A percentile compares a stretch with the other conserved stretches of the same genome.
Evolutionary conservation across 2,113 vertebrate species (phyloP).

Genomic region (Euleptes europaea): DNA sequence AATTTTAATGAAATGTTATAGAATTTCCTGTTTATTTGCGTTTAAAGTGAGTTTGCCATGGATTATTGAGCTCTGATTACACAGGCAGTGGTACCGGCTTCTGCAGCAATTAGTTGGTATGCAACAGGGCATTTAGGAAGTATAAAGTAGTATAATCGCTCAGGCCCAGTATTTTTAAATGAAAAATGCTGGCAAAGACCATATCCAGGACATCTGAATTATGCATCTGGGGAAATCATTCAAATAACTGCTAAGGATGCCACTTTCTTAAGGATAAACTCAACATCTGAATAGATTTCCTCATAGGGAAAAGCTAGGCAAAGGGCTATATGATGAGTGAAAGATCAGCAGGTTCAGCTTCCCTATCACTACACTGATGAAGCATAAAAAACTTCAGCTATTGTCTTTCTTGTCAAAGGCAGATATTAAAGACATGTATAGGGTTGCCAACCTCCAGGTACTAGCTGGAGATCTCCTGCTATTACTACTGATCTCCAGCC

Average conservation of each 20-base stretch:
- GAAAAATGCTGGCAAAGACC: not conserved
- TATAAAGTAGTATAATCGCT: slow-evolving; percentile 11
- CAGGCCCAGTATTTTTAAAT: not conserved
- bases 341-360: not conserved
- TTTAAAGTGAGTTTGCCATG: slow-evolving; percentile 24
- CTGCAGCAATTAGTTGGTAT: not conserved
- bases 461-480: no score
- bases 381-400: not conserved
- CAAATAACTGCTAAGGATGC: not conserved
- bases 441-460: no score
- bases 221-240: not conserved
- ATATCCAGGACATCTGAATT: not conserved
- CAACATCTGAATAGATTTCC: no score
- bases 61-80: slow-evolving; percentile 31
- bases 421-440: not conserved
- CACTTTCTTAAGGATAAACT: not conserved
- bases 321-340: not conserved
- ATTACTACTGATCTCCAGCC: no score
- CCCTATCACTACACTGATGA: not conserved
- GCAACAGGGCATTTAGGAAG: not conserved
- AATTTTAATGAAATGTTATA: slow-evolving; percentile 27
- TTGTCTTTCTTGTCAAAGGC: not conserved
- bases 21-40: slow-evolving; percentile 20
- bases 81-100: slow-evolving; percentile 18
- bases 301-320: no score